Conservation (phyloP, 92 coral and sea anemone species). For the Phenganax stokvisi region DNA sequence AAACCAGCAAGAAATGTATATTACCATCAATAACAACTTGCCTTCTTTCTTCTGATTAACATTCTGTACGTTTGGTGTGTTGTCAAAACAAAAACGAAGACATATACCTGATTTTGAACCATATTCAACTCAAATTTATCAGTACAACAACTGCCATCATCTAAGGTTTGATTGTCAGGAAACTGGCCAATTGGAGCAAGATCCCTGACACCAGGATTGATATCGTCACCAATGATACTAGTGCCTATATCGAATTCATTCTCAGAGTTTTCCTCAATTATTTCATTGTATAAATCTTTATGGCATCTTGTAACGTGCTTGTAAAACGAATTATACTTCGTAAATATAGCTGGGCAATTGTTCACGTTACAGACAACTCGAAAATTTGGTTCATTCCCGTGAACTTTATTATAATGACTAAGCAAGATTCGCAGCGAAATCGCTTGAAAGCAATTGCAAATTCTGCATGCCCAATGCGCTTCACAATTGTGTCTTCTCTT, state of each 20-base stretch:
- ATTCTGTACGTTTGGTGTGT: too few relatives aligned
- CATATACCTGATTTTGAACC: too few relatives aligned
- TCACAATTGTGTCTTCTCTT: background rate
- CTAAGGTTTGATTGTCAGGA: background rate
- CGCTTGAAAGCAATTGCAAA: background rate
- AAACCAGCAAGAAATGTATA: too few relatives aligned
- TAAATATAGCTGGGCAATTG: conserved; percentile 7
- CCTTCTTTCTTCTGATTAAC: too few relatives aligned
- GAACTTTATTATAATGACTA: background rate
- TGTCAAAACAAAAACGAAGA: too few relatives aligned
- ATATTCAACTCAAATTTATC: background rate
- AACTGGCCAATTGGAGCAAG: background rate
- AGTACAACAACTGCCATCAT: background rate
- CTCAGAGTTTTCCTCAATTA: background rate
- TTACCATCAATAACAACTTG: too few relatives aligned
- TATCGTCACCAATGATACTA: too few relatives aligned
- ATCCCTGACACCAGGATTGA: too few relatives aligned
- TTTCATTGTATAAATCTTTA: background rate
- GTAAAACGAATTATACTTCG: background rate
- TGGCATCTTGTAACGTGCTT: background rate
- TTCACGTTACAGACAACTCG: background rate
- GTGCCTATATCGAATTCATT: background rate
- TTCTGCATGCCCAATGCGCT: background rate
- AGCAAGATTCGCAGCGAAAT: background rate
- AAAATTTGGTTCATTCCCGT: conserved; percentile 1